Conservation (phyloP, 1,140 invertebrate species). For the Philopotamus ludificatus region DNA sequence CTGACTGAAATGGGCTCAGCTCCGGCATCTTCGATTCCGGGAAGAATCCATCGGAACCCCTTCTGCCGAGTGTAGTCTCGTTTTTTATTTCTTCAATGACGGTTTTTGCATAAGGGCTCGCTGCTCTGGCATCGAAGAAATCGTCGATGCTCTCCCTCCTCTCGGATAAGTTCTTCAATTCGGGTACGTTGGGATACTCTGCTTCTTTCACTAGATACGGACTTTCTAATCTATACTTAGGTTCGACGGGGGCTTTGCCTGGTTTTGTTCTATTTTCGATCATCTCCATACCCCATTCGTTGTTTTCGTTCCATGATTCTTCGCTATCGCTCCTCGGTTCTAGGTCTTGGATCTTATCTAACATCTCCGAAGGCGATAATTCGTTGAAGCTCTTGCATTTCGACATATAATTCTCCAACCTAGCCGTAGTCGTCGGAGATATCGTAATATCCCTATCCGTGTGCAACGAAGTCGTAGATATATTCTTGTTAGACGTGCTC, state of each 20-base stretch:
- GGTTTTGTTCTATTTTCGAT: conserved; percentile 37
- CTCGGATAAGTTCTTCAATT: neutral
- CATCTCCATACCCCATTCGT: conserved; percentile 45
- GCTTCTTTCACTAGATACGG: conserved; percentile 16
- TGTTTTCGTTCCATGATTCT: conserved; percentile 45
- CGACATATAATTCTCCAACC: conserved; percentile 45
- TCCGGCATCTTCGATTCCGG: conserved; percentile 23
- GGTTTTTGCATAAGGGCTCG: conserved; percentile 4
- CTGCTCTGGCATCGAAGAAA: conserved; percentile 36
- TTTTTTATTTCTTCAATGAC: neutral
- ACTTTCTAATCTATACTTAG: conserved; percentile 15
- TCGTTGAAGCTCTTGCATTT: conserved; percentile 42
- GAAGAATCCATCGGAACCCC: conserved; percentile 34
- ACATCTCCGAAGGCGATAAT: conserved; percentile 42
- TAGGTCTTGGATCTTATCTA: conserved; percentile 42
- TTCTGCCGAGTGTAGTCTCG: conserved; percentile 24
- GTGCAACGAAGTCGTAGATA: conserved; percentile 33
- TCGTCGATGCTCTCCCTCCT: conserved; percentile 30
- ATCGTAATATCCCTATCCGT: conserved; percentile 37
- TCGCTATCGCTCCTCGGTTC: conserved; percentile 40
- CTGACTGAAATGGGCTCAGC: conserved; percentile 22
- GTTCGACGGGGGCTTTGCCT: conserved; percentile 24
- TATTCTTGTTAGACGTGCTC: conserved; percentile 33
- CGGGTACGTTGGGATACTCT: conserved; percentile 28
- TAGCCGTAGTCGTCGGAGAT: conserved; percentile 41